These are phyloP conservation scores for Drosophila orena DNA, from an alignment of 1,140 invertebrate genomes.

Conservation along the genomic window DNA sequence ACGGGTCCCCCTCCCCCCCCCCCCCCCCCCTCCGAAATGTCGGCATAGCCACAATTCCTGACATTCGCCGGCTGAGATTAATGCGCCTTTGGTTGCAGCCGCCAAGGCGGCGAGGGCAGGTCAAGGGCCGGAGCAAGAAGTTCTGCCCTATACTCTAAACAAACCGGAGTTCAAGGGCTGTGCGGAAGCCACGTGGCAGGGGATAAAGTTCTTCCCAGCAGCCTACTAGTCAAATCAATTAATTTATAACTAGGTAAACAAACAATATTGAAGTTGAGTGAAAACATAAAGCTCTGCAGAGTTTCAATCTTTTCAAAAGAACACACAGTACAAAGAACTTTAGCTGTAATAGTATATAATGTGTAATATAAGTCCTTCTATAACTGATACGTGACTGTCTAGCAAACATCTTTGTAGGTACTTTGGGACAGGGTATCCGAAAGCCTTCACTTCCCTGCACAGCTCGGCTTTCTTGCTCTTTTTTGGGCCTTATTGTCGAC, in stretches of 20 bases:
- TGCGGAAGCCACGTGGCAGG: too few species aligned
- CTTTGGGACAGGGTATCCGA: constrained; percentile 3
- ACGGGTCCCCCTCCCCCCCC: constrained; percentile 2
- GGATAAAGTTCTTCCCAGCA: constrained; percentile 3
- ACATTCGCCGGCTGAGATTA: constrained; percentile 80
- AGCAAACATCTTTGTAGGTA: background rate
- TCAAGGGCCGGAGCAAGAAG: constrained; percentile 44
- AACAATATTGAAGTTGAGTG: background rate
- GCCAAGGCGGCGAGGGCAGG: constrained; percentile 53
- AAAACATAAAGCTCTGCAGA: background rate
- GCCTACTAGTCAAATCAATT: background rate
- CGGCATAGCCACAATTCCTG: constrained; percentile 81
- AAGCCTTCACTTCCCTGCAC: background rate
- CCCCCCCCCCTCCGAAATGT: constrained; percentile 29
- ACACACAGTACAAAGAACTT: background rate
- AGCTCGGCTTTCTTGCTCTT: constrained; percentile 31
- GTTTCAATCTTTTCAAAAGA: background rate
- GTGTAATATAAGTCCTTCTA: too few species aligned
- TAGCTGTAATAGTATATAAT: too few species aligned
- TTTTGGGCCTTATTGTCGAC: constrained; percentile 44
- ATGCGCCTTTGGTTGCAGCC: constrained; percentile 80
- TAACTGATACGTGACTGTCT: too few species aligned
- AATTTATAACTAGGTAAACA: constrained; percentile 1
- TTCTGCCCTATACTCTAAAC: constrained; percentile 44
- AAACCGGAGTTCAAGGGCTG: constrained; percentile 23